phyloP scores from a whole-genome alignment of 1,140 invertebrate genomes.

The Zophobas atratus region DNA sequence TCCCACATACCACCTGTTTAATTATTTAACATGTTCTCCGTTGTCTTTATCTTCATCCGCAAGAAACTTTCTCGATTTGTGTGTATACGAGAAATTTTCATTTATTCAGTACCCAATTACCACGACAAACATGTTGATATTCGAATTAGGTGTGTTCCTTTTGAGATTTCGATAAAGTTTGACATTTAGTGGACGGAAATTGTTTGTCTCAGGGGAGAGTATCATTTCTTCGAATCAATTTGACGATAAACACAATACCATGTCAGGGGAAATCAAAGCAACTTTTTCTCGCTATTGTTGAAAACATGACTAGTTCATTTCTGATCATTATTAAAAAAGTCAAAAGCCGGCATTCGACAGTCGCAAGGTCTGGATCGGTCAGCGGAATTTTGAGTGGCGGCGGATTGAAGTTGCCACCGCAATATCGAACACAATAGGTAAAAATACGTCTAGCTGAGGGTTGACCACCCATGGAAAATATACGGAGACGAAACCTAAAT shows the following conservation, averaged over 20 bases:
- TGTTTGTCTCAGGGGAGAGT: background rate
- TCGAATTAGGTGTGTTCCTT: background rate
- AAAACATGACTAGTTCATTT: background rate
- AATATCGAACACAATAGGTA: too few species aligned
- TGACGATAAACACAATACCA: conserved; percentile 1
- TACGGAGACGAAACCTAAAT: too few species aligned
- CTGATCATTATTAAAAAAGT: background rate
- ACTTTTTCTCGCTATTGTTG: background rate
- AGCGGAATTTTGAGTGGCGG: too few species aligned
- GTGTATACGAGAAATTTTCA: background rate
- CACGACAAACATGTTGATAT: background rate
- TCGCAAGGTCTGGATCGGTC: background rate
- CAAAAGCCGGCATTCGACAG: background rate
- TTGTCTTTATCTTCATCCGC: background rate
- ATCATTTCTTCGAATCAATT: conserved; percentile 8
- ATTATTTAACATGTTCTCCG: background rate
- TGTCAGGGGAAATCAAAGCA: conserved; percentile 4
- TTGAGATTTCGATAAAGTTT: conserved; percentile 6
- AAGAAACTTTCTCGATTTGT: background rate
- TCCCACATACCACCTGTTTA: conserved; percentile 15
- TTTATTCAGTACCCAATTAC: background rate
- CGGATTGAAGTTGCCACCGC: too few species aligned
- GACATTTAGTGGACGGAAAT: conserved; percentile 13
- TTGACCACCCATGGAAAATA: too few species aligned
- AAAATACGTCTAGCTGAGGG: too few species aligned